Evolutionary conservation across 2,797 vertebrate species (phyloP), one percentile per base, ranked within the genome.

Genomic region (Enteromius fasciolatus): DNA sequence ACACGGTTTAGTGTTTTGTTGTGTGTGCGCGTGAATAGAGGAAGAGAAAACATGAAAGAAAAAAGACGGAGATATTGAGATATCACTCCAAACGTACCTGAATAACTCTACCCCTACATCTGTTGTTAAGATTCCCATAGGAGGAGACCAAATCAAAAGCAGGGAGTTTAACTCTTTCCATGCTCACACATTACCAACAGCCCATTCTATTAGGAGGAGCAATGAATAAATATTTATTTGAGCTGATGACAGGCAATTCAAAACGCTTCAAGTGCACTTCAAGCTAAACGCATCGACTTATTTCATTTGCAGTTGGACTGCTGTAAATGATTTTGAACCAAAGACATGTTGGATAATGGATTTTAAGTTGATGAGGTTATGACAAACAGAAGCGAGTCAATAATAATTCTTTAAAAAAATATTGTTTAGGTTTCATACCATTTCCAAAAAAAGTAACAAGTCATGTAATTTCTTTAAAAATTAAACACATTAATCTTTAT

Each of bases 11-110:
- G 36, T 39, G 90, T 91, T 90, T 90, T 88, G 84, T 85, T 70
- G 87, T 86, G 78, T 82, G 85, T 85, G 72, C 23, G 78, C 36
- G 85, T 86, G 48, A 89, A 69, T 69, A 31, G 59, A 46, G 15
- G 7, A 69, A 18, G 33, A 69, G 23, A 48, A 64, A 74, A 20
- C n/a, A 90, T 7, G 90, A 87, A 92, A 87, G 91, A 90, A 48
- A 36, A 81, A 28, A 46, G 33, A 85, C 33, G 0, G n/a, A 25
- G 17, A 68, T 70, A 46, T 72, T 12, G 33, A 28, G 25, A 48
- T 48, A 18, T 76, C n/a, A 28, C n/a, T 64, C 31, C 33, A 89
- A 86, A 68, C 15, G 36, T 61, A 52, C 54, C 15, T 25, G 41
- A 82, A 84, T 67, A 68, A 74, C 57, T 64, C 44, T 18, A 77